These are phyloP conservation scores for Ligdia adustata DNA, from an alignment of 2,888 invertebrate species.

Conservation along the genomic window DNA sequence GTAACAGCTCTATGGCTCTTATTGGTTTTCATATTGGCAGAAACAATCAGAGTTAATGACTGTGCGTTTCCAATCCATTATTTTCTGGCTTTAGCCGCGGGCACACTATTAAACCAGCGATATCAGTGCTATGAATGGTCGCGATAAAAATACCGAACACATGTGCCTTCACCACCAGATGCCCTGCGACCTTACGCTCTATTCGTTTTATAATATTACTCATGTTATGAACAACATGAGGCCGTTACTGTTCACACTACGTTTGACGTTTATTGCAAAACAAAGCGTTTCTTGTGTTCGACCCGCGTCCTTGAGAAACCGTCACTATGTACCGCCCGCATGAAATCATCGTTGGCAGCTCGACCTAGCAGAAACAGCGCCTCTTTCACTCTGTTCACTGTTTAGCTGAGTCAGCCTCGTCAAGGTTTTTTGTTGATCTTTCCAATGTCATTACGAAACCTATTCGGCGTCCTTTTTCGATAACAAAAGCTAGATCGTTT, in stretches of 20 bases:
- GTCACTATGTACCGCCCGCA: conserved; percentile 22
- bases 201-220: conserved; percentile 55
- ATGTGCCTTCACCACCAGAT: conserved; percentile 73
- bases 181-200: conserved; percentile 77
- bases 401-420: conserved; percentile 18
- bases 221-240: conserved; percentile 57
- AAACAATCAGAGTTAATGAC: conserved; percentile 38
- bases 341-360: conserved; percentile 27
- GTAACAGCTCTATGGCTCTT: conserved; percentile 22
- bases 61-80: conserved; percentile 39
- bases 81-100: conserved; percentile 46
- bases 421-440: conserved; percentile 17
- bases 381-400: conserved; percentile 12
- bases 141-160: conserved; percentile 77
- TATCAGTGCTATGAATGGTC: conserved; percentile 69
- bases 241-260: conserved; percentile 57
- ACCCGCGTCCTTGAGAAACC: conserved; percentile 30
- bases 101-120: conserved; percentile 51
- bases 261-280: conserved; percentile 55
- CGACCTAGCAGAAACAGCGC: conserved; percentile 18
- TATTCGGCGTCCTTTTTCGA: too few relatives aligned
- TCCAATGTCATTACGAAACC: conserved; percentile 10
- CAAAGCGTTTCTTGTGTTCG: conserved; percentile 48
- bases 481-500: too few relatives aligned
- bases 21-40: conserved; percentile 29